Base-by-base conservation (phyloP, 2,113 vertebrate species). In the Mohoua ochrocephala region DNA sequence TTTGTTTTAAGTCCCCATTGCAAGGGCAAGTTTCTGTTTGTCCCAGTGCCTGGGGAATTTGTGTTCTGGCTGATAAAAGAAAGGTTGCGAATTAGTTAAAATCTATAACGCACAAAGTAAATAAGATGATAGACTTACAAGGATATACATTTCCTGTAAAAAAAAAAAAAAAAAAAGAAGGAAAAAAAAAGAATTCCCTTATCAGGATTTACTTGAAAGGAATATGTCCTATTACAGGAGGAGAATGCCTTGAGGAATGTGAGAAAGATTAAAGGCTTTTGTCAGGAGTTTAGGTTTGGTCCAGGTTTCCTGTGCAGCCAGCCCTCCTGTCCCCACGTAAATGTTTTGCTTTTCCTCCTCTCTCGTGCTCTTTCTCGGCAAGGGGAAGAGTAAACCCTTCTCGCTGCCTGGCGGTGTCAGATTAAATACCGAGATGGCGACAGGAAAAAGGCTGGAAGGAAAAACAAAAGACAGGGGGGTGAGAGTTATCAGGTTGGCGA, bases 381-480 rank as follows among this genome's bases (percentile, higher is more conserved):
- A 98, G 98, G 98, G 98, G 98, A 98, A 98, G 98, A 99, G 98
- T 98, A 99, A 99, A 98, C 98, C 98, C 98, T 98, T 98, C 98
- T 98, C 90, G 97, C 98, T 98, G 99, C 99, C 99, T 99, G 99
- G 98, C 98, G 97, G 98, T 98, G 98, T 99, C 98, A 99, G 99
- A 99, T 99, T 99, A 99, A 99, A 99, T 99, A 98, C 98, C 98
- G 99, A 99, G 99, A 99, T 99, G 99, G 99, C 98, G 99, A 99
- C 99, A 99, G 99, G 99, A 99, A 99, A 98, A 98, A 98, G 99
- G 98, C 98, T 98, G 98, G 98, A 98, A 99, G 98, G 98, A 98
- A 99, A 99, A 99, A 99, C 98, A 99, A 99, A 99, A 99, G 98
- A 98, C 98, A 98, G 98, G 98, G 97, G 98, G 98, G 98, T 98